phyloP scores from a whole-genome alignment of 1,140 invertebrate genomes.

The Aphidius gifuensis region DNA sequence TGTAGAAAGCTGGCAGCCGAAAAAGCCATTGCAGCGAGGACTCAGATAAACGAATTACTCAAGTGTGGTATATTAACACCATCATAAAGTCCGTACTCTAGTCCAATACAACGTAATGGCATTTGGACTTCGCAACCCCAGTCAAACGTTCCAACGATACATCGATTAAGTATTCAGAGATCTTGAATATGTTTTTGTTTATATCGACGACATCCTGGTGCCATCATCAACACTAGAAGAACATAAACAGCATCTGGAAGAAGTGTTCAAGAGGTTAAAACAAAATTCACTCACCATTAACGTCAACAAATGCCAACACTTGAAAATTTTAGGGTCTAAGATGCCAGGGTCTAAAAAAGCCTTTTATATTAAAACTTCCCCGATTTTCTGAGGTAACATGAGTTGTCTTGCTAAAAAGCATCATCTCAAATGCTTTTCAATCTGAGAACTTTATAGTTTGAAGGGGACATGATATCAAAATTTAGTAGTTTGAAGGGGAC shows the following conservation, averaged over 20 bases:
- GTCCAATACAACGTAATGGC: constrained; percentile 39
- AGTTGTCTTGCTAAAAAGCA: no score
- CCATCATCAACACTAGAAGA: constrained; percentile 16
- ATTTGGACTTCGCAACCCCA: constrained; percentile 34
- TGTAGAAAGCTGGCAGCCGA: no score
- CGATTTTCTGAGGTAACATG: no score
- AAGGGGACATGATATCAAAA: no score
- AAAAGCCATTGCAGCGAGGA: no score
- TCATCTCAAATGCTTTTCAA: no score
- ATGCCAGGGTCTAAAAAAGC: no score
- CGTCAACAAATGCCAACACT: constrained; percentile 6
- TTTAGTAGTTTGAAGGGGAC: no score
- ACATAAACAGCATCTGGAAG: constrained; percentile 25
- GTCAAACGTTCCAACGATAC: constrained; percentile 30
- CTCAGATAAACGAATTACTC: background rate
- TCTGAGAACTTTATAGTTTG: no score
- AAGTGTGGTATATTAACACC: constrained; percentile 18
- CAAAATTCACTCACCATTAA: constrained; percentile 13
- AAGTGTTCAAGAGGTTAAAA: constrained; percentile 20
- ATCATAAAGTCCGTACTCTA: constrained; percentile 40
- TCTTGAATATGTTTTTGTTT: constrained; percentile 14
- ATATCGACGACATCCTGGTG: constrained; percentile 26
- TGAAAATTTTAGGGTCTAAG: no score
- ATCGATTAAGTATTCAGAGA: constrained; percentile 25
- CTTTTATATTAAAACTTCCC: no score